These are phyloP conservation scores for Orius insidiosus DNA, from an alignment of 1,140 invertebrate species.

Conservation along the genomic window DNA sequence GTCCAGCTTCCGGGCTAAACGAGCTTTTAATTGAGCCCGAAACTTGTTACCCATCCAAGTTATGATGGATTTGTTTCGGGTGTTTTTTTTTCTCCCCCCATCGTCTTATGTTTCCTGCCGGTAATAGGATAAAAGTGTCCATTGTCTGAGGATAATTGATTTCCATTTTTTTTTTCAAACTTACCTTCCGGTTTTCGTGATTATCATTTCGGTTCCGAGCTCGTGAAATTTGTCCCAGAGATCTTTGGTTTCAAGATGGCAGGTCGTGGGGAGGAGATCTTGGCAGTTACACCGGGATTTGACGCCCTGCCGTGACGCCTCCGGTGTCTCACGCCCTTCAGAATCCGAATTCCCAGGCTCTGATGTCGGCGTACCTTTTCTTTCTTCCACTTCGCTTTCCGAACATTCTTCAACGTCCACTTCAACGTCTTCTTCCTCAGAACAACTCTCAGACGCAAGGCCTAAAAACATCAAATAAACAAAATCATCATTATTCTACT, in stretches of 20 bases:
- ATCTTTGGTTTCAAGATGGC: conserved; percentile 46
- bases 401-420: conserved; percentile 29
- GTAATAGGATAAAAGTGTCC: no score
- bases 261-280: conserved; percentile 31
- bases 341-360: conserved; percentile 10
- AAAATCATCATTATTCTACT: no score
- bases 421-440: conserved; percentile 25
- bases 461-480: no score
- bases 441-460: conserved; percentile 17
- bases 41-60: no score
- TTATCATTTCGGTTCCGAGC: conserved; percentile 97
- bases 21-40: no score
- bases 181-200: conserved; percentile 85
- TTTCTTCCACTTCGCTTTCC: conserved; percentile 24
- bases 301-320: conserved; percentile 15
- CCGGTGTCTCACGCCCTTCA: conserved; percentile 17
- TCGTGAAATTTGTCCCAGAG: conserved; percentile 93
- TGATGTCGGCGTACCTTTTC: conserved; percentile 8
- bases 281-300: conserved; percentile 34
- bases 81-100: no score
- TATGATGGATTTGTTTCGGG: no score
- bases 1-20: no score
- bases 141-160: no score
- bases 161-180: conserved; percentile 9
- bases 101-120: no score